A percentile compares a stretch with the other conserved stretches of the same genome.
phyloP scores from a whole-genome alignment of 1,140 invertebrate genomes.

The Campodea augens region DNA sequence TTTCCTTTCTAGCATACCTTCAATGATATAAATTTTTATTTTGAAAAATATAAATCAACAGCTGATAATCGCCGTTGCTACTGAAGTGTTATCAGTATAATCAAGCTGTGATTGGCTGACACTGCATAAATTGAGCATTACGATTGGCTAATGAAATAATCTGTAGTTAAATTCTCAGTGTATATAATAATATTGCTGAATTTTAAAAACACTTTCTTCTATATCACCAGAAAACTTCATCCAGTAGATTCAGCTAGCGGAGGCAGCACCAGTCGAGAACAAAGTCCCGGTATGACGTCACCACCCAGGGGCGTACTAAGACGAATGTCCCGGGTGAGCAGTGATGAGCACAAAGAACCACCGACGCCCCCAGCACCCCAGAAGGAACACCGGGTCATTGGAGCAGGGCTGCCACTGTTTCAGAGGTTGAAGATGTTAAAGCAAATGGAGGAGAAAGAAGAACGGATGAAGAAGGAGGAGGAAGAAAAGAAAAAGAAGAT shows the following conservation, averaged over 20 bases:
- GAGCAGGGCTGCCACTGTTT: slow-evolving; percentile 23
- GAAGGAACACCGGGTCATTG: slow-evolving; percentile 7
- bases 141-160: too few relatives aligned
- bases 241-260: slow-evolving; percentile 9
- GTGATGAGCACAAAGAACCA: slow-evolving; percentile 34
- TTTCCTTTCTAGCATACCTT: too few relatives aligned
- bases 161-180: too few relatives aligned
- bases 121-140: too few relatives aligned
- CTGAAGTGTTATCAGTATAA: too few relatives aligned
- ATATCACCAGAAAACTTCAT: too few relatives aligned
- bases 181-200: too few relatives aligned
- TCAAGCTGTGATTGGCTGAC: too few relatives aligned
- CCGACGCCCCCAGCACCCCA: slow-evolving; percentile 22
- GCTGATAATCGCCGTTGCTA: too few relatives aligned
- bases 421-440: slow-evolving; percentile 6
- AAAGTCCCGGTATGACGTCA: neutral
- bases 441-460: slow-evolving; percentile 1
- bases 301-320: slow-evolving; percentile 17
- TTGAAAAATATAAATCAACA: too few relatives aligned
- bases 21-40: too few relatives aligned
- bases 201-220: too few relatives aligned
- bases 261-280: slow-evolving; percentile 9
- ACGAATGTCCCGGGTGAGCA: slow-evolving; percentile 44
- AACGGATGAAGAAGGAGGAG: neutral
- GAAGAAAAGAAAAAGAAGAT: slow-evolving; percentile 32